Evolutionary conservation across 2,888 invertebrate species (phyloP), one percentile per base, ranked within the genome.

Genomic region (Merodon equestris): DNA sequence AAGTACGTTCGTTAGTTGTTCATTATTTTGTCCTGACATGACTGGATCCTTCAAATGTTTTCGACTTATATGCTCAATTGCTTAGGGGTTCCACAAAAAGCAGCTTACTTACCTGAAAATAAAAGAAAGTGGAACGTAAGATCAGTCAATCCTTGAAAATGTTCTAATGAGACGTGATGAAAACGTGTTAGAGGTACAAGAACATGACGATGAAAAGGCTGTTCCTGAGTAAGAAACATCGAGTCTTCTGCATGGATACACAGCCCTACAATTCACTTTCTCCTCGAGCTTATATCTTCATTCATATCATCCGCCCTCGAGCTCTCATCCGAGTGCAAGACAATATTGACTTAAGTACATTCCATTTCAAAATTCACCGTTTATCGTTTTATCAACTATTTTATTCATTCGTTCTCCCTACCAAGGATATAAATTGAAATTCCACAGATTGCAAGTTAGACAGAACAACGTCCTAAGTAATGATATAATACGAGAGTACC

Each of bases 281-380:
- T 4, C 27, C 2, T 27, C 27, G 27, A 7, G 3, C 7, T 27
- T 7, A 27, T 7, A 27, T 27, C 27, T 27, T 27, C 27, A 27
- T 27, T 27, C 27, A 27, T 4, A 27, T 27, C 27, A 27, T 27
- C 7, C 2, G 27, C 27, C 27, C 7, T 2, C 27, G 7, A 7
- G 27, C 27, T 27, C 2, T 7, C 27, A 27, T 2, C 27, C 27
- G 60, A 73, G 57, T 74, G 67, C 63, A 73, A 47, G 67, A 57
- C 73, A 79, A 79, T 79, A 79, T 79, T 79, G 74, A 79, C 73
- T 79, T 57, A 60, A 79, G 68, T 73, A 73, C 79, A 79, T 79
- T 79, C 79, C 79, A 63, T 73, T 73, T 48, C 48, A 63, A 79
- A 79, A 74, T 45, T 60, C 64, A 74, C 53, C 63, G 57, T 68